phyloP scores from a whole-genome alignment of 2,797 vertebrate species.

The Smutsia gigantea region DNA sequence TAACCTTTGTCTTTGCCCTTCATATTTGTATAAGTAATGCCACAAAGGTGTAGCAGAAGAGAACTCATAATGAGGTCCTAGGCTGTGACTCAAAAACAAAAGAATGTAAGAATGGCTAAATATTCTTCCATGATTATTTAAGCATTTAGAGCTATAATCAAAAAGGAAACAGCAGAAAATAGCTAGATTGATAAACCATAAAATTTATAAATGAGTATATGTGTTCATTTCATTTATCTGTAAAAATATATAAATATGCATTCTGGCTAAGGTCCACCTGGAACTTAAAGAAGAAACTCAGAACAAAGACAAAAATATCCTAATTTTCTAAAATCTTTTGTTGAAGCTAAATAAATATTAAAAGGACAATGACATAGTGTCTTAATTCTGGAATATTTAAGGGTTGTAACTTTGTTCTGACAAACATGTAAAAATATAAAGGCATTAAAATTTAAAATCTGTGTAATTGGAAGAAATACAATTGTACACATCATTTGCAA shows the following conservation, averaged over 20 bases:
- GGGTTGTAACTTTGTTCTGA: not conserved
- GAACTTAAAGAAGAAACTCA: not conserved
- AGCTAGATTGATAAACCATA: not conserved
- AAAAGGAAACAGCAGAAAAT: not conserved
- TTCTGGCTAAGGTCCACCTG: not conserved
- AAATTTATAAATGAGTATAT: not conserved
- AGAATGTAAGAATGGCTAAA: not conserved
- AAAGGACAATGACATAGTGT: not conserved
- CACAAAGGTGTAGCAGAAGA: not conserved
- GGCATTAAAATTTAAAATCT: not conserved
- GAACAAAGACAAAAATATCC: slow-evolving; percentile 8
- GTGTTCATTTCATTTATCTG: not conserved
- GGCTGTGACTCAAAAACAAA: not conserved
- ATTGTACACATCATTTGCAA: not conserved
- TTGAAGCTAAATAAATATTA: not conserved
- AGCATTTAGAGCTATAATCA: not conserved
- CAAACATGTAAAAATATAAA: not conserved
- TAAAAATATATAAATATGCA: not conserved
- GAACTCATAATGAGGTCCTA: not conserved
- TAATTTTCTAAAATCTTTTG: not conserved
- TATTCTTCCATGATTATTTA: not conserved
- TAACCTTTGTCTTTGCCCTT: not conserved
- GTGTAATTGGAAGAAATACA: not conserved
- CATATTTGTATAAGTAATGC: not conserved
- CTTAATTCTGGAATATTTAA: not conserved